Conservation (phyloP, 2,113 vertebrate genomes). For the Pangasianodon hypophthalmus region DNA sequence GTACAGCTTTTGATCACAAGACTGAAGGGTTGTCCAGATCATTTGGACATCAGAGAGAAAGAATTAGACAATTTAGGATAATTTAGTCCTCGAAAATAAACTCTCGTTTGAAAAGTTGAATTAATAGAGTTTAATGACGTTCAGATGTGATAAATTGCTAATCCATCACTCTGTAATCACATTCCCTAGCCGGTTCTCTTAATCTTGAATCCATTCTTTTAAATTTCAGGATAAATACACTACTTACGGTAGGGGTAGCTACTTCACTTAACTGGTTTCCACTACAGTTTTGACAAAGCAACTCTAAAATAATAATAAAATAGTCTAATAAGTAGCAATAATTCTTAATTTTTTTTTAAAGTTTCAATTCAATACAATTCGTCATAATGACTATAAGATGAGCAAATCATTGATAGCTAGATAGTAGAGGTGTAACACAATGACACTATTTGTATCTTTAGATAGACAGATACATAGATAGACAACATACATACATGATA, state of each 20-base stretch:
- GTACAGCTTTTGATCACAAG: neutral
- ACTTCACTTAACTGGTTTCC: neutral
- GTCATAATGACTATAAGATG: neutral
- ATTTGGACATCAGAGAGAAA: neutral
- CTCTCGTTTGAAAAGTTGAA: neutral
- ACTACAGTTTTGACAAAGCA: neutral
- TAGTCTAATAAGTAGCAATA: too few relatives aligned
- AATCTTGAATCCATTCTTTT: neutral
- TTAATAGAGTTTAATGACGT: neutral
- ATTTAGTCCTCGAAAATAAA: neutral
- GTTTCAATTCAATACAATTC: neutral
- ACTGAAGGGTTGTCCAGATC: slow-evolving; percentile 6
- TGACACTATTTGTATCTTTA: too few relatives aligned
- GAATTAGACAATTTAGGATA: neutral
- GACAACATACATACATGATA: neutral
- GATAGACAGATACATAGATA: too few relatives aligned
- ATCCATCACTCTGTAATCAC: neutral
- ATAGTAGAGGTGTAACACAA: neutral
- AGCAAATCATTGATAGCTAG: neutral
- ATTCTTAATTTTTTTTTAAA: neutral
- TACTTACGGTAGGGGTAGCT: neutral
- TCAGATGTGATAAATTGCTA: neutral
- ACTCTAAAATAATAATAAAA: neutral
- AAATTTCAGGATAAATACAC: neutral
- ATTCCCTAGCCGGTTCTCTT: neutral